Percentiles rank a stretch among this genome's conserved stretches.
Conservation (phyloP, 2,888 invertebrate species). For the Augochlorella aurata region DNA sequence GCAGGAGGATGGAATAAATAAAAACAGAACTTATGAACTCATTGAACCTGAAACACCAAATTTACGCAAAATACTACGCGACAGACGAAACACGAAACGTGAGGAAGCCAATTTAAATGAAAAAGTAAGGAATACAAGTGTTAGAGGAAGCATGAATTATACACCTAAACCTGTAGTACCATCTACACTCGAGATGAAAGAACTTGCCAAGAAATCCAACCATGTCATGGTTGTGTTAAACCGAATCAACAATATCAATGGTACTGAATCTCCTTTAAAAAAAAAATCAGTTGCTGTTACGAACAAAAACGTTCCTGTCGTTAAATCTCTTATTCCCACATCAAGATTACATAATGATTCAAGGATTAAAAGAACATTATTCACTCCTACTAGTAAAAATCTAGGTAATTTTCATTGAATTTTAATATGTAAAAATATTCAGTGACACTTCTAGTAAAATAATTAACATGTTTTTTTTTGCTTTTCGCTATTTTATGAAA, state of each 20-base stretch:
- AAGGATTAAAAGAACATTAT: neutral
- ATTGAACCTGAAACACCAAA: conserved; percentile 55
- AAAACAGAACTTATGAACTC: conserved; percentile 57
- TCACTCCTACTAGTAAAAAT: conserved; percentile 11
- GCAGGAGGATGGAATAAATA: conserved; percentile 10
- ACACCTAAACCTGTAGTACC: neutral
- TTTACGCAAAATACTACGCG: conserved; percentile 23
- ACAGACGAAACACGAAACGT: neutral
- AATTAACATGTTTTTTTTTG: neutral
- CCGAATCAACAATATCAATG: neutral
- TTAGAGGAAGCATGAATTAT: conserved; percentile 55
- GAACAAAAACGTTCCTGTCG: neutral
- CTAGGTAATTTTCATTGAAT: conserved; percentile 2
- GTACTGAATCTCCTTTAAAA: neutral
- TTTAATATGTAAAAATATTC: neutral
- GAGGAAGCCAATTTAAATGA: conserved; percentile 19
- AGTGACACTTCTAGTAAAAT: neutral
- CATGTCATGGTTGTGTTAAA: neutral
- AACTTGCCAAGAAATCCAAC: neutral
- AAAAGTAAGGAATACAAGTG: conserved; percentile 54
- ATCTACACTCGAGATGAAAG: neutral
- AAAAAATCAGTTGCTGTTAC: neutral
- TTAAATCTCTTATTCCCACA: too few relatives aligned
- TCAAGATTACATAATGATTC: neutral
- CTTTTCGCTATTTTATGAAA: neutral